These are phyloP conservation scores for Rhyacophila evoluta DNA, from an alignment of 2,888 invertebrate genomes.

Conservation along the genomic window DNA sequence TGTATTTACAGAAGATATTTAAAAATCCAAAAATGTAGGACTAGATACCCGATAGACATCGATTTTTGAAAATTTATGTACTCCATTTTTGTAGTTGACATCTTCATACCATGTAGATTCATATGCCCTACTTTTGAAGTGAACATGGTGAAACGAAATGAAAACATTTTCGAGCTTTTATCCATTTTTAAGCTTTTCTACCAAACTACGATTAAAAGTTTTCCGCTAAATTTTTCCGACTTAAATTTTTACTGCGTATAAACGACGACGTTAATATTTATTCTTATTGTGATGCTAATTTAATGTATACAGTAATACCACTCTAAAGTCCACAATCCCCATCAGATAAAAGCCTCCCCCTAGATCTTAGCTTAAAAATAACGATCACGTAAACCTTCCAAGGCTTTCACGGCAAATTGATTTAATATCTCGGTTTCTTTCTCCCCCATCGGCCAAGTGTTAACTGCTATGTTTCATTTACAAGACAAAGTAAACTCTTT, in stretches of 20 bases:
- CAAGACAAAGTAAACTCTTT: conserved; percentile 39
- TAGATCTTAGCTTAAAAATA: not conserved
- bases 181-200: no score
- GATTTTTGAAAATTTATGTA: no score
- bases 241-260: not conserved
- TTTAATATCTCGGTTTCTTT: conserved; percentile 30
- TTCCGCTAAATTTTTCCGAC: no score
- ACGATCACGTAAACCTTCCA: not conserved
- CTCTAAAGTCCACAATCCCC: not conserved
- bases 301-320: not conserved
- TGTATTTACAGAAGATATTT: no score
- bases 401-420: conserved; percentile 18
- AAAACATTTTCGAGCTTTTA: no score
- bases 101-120: no score
- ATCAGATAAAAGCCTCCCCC: not conserved
- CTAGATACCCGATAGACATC: no score
- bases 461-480: conserved; percentile 33
- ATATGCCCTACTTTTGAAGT: no score
- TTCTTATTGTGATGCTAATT: not conserved
- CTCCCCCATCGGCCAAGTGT: not conserved
- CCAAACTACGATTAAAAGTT: no score
- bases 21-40: no score
- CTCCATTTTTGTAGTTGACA: no score
- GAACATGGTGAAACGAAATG: no score
- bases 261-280: conserved; percentile 6